Evolutionary conservation across 2,888 invertebrate genomes (phyloP).

Genomic region (Drosophila ezoana): DNA sequence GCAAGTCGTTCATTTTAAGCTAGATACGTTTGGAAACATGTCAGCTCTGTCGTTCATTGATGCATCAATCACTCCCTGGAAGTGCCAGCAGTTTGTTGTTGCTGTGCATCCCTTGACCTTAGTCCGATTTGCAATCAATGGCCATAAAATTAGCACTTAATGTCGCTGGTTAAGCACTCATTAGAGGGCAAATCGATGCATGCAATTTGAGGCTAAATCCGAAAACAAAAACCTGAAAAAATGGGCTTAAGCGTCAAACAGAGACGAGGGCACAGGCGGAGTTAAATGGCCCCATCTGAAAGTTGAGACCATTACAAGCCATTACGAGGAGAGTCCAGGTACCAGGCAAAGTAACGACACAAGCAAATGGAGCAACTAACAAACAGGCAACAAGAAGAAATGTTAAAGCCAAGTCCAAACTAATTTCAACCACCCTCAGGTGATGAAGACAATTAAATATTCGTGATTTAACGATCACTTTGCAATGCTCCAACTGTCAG

Average conservation of each 20-base stretch:
- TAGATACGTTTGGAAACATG: background rate
- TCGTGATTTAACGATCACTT: conserved; percentile 85
- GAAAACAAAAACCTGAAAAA: conserved; percentile 7
- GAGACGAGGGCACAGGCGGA: conserved; percentile 28
- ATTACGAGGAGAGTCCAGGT: conserved; percentile 45
- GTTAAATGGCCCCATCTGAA: conserved; percentile 63
- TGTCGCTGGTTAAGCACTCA: conserved; percentile 53
- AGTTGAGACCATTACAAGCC: conserved; percentile 68
- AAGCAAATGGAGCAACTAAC: conserved; percentile 37
- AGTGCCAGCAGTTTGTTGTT: conserved; percentile 12
- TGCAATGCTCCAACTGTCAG: conserved; percentile 79
- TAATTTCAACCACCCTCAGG: conserved; percentile 83
- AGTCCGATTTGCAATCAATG: conserved; percentile 48
- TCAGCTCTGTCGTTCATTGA: background rate
- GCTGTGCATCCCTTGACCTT: conserved; percentile 54
- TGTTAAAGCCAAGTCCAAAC: conserved; percentile 74
- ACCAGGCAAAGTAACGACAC: conserved; percentile 28
- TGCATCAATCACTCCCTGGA: conserved; percentile 11
- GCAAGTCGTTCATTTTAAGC: background rate
- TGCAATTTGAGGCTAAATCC: conserved; percentile 56
- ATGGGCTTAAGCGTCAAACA: conserved; percentile 34
- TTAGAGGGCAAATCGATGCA: conserved; percentile 72
- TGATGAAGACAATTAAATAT: conserved; percentile 85
- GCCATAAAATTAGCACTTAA: conserved; percentile 71
- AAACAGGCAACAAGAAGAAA: conserved; percentile 49